Evolutionary conservation across 2,888 invertebrate genomes (phyloP), one percentile per base, ranked within the genome.

Genomic region (Habroteleia sp.): DNA sequence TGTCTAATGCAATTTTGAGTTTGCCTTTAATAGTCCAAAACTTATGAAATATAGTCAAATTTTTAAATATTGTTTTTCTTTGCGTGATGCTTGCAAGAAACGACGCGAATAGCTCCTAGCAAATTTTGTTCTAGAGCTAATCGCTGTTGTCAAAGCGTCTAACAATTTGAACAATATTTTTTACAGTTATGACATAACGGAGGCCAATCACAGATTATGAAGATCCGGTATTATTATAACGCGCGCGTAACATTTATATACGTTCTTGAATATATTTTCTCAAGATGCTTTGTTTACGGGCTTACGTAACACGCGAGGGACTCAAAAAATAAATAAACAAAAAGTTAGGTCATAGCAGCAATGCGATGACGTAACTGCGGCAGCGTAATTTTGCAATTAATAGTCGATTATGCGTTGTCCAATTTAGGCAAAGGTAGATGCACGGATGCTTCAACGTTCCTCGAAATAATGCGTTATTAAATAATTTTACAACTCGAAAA

Each of bases 181-280:
- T 54, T 62, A 54, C 71, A 71, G 62, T 62, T 62, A 71, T 71
- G 71, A 72, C 63, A 72, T 72, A 72, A 72, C 71, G 71, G 71
- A 71, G 54, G 71, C 56, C 62, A 71, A 71, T 69, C n/a, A n/a
- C 69, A 46, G 71, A 54, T 71, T 62, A 71, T n/a, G 25, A 39
- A 62, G 71, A 62, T 71, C 71, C 62, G 62, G 62, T 35, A 41
- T 69, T 69, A 60, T 44, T 50, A 54, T n/a, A n/a, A n/a, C n/a
- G n/a, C n/a, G n/a, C n/a, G n/a, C 62, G 46, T 71, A 71, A 71
- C 39, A 31, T 48, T 54, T 54, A 52, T 60, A 27, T 46, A 39
- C 16, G 17, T 56, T 60, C 52, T 25, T 31, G 52, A 52, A 46
- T 44, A 35, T 35, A 27, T 60, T 62, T 69, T 52, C 39, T 44